Evolutionary conservation across 2,797 vertebrate species (phyloP).

Genomic region (Leptatherina wallacei): DNA sequence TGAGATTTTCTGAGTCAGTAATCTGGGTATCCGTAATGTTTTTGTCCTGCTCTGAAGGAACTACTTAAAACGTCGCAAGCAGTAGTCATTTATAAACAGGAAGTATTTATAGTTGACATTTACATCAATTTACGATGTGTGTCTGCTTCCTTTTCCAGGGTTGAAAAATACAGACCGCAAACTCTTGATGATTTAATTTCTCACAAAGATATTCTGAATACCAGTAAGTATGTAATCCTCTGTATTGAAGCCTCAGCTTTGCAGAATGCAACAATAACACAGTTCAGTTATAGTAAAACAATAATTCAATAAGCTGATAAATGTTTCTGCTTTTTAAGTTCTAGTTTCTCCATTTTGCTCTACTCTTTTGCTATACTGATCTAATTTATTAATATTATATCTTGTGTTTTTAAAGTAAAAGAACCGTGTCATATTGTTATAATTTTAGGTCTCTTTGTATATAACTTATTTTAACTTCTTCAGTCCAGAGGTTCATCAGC

Average conservation of each 20-base stretch:
- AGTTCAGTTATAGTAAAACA: background rate
- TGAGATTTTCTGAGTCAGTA: background rate
- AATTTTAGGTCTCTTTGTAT: background rate
- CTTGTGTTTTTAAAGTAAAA: background rate
- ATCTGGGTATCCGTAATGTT: background rate
- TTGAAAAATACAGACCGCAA: constrained; percentile 96
- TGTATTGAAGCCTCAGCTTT: background rate
- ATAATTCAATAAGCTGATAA: background rate
- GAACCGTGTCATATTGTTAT: background rate
- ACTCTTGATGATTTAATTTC: constrained; percentile 93
- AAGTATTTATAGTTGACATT: background rate
- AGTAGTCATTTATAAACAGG: background rate
- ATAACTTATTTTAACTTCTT: background rate
- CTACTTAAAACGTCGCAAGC: background rate
- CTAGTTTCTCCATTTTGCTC: background rate
- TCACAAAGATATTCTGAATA: constrained; percentile 93
- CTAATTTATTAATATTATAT: background rate
- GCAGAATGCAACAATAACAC: background rate
- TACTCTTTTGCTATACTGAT: background rate
- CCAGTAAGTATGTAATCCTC: constrained; percentile 84
- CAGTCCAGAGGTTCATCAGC: constrained; percentile 94
- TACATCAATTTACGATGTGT: background rate
- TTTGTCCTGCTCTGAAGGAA: background rate
- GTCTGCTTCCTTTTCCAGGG: constrained; percentile 79
- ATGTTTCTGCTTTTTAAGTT: background rate